Conservation (phyloP, 2,797 vertebrate genomes). For the Ciconia nigra region DNA sequence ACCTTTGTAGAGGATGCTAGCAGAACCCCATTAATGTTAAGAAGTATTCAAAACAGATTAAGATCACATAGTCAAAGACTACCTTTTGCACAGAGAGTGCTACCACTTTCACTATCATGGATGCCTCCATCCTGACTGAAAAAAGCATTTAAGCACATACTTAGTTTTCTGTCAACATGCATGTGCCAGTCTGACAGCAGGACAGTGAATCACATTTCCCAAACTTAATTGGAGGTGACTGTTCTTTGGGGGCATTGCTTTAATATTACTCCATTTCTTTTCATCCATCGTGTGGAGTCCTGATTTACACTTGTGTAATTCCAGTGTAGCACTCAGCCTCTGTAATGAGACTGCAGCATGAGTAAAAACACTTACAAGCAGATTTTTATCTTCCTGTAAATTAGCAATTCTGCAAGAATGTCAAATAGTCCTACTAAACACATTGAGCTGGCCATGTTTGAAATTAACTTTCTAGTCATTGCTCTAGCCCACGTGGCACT, state of each 20-base stretch:
- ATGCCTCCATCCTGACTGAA: neutral
- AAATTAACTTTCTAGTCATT: conserved; percentile 51
- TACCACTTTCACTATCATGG: neutral
- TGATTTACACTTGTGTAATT: neutral
- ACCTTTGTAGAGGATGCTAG: neutral
- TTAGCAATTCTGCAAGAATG: conserved; percentile 18
- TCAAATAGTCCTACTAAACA: conserved; percentile 7
- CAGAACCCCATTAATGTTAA: neutral
- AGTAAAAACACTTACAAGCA: neutral
- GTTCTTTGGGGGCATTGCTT: neutral
- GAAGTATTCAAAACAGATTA: neutral
- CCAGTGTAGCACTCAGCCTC: neutral
- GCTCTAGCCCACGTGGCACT: conserved; percentile 7
- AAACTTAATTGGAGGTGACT: neutral
- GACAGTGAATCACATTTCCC: neutral
- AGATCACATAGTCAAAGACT: neutral
- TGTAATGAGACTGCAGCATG: neutral
- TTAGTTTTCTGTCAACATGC: neutral
- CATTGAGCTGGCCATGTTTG: neutral
- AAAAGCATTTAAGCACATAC: neutral
- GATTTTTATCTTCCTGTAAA: conserved; percentile 43
- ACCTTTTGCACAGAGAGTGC: neutral
- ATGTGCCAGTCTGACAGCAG: neutral
- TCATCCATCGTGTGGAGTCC: neutral
- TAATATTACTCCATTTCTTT: neutral